A percentile compares a stretch with the other conserved stretches of the same genome.
These are phyloP conservation scores for Lysiphlebus fabarum DNA, from an alignment of 1,140 invertebrate species.

Conservation along the genomic window DNA sequence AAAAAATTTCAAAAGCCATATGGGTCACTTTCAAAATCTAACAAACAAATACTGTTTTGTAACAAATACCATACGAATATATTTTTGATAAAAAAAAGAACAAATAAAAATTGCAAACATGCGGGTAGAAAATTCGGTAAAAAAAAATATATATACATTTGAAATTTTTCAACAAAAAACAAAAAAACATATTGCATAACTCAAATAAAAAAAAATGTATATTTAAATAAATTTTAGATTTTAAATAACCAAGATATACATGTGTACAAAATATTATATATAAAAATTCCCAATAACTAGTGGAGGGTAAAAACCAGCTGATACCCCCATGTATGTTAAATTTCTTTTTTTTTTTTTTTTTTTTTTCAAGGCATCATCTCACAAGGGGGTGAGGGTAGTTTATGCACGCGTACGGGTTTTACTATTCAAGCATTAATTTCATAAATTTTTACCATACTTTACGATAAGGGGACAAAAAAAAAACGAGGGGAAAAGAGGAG, in stretches of 20 bases:
- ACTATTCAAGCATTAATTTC: neutral
- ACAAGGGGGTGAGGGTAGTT: slow-evolving; percentile 16
- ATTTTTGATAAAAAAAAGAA: neutral
- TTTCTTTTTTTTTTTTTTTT: no score
- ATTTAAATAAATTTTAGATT: neutral
- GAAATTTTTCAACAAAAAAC: no score
- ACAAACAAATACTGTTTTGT: neutral
- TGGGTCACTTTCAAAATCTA: slow-evolving; percentile 17
- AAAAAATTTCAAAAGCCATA: slow-evolving; percentile 10
- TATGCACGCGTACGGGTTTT: neutral
- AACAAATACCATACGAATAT: slow-evolving; percentile 17
- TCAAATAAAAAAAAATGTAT: neutral
- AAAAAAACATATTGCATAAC: no score
- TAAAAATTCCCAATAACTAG: no score
- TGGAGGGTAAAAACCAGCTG: slow-evolving; percentile 35
- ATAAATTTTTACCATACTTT: neutral
- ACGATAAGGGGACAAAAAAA: neutral
- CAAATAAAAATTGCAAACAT: neutral
- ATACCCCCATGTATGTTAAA: slow-evolving; percentile 43
- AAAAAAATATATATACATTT: neutral
- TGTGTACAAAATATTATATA: no score
- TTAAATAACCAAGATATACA: no score
- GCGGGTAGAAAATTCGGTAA: neutral
- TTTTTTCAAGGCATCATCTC: slow-evolving; percentile 12
- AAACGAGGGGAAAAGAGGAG: slow-evolving; percentile 6